Conservation (phyloP, 1,140 invertebrate species). For the Lasioglossum baleicum region DNA sequence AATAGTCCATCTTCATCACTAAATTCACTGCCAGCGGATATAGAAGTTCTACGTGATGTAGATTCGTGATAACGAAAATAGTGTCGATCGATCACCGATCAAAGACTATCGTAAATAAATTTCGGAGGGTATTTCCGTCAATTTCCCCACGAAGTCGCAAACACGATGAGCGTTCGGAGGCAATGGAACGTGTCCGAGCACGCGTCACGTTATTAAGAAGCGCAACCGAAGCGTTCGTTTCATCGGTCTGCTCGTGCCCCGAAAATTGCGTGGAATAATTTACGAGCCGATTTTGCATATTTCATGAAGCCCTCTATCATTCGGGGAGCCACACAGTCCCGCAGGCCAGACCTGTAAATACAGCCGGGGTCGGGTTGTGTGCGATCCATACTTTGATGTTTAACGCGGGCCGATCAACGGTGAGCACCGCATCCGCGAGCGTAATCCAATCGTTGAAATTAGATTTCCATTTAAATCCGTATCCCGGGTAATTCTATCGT, state of each 20-base stretch:
- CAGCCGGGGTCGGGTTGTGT: background rate
- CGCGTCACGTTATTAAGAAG: conserved; percentile 19
- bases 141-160: background rate
- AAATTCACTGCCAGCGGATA: too few relatives aligned
- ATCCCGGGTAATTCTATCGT: background rate
- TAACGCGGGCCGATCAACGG: conserved; percentile 15
- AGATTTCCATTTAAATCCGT: conserved; percentile 38
- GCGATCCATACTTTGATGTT: conserved; percentile 36
- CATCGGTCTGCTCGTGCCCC: background rate
- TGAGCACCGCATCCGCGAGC: background rate
- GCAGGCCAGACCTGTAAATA: background rate
- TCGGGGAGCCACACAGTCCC: background rate
- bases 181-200: background rate
- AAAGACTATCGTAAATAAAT: too few relatives aligned
- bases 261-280: conserved; percentile 45
- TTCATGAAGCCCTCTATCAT: conserved; percentile 16
- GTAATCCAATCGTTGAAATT: conserved; percentile 32
- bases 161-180: background rate
- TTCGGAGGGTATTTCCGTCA: background rate
- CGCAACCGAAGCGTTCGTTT: background rate
- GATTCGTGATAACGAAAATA: too few relatives aligned
- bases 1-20: too few relatives aligned
- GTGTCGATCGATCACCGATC: too few relatives aligned
- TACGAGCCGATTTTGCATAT: conserved; percentile 28
- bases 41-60: too few relatives aligned